These are phyloP conservation scores for Metopia argyrocephala DNA, from an alignment of 2,888 invertebrate species.

Conservation along the genomic window DNA sequence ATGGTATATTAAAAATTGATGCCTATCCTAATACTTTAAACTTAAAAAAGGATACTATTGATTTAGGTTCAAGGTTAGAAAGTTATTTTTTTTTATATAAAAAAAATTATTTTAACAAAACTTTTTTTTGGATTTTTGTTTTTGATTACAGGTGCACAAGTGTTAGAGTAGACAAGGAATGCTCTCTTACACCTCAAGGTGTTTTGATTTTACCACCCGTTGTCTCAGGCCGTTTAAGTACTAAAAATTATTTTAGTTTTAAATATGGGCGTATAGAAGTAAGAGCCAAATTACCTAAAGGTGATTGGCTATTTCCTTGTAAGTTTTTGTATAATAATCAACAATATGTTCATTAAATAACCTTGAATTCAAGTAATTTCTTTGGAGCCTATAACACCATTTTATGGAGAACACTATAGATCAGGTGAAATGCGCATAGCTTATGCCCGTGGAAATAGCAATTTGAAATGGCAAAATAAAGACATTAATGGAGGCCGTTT, in stretches of 20 bases:
- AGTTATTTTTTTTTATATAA: neutral
- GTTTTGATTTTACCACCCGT: constrained; percentile 83
- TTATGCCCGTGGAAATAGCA: constrained; percentile 83
- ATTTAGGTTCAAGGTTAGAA: constrained; percentile 75
- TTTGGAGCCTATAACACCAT: constrained; percentile 82
- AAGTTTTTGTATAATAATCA: constrained; percentile 67
- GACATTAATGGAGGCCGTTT: constrained; percentile 73
- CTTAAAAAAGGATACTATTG: constrained; percentile 72
- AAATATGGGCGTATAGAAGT: constrained; percentile 85
- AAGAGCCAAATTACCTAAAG: constrained; percentile 85
- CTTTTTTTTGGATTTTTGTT: neutral
- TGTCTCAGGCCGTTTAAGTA: constrained; percentile 82
- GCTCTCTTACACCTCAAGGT: constrained; percentile 66
- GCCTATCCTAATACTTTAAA: constrained; percentile 72
- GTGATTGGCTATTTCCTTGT: constrained; percentile 90
- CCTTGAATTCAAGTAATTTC: constrained; percentile 80
- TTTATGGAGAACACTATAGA: constrained; percentile 83
- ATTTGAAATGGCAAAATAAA: constrained; percentile 67
- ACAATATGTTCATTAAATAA: neutral
- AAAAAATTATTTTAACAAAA: too few relatives aligned
- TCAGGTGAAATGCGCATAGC: constrained; percentile 87
- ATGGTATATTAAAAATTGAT: constrained; percentile 75
- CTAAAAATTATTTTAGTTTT: constrained; percentile 83
- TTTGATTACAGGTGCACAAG: constrained; percentile 80
- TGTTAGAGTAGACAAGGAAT: constrained; percentile 66